phyloP scores from a whole-genome alignment of 2,113 vertebrate species.

The Chunga burmeisteri region DNA sequence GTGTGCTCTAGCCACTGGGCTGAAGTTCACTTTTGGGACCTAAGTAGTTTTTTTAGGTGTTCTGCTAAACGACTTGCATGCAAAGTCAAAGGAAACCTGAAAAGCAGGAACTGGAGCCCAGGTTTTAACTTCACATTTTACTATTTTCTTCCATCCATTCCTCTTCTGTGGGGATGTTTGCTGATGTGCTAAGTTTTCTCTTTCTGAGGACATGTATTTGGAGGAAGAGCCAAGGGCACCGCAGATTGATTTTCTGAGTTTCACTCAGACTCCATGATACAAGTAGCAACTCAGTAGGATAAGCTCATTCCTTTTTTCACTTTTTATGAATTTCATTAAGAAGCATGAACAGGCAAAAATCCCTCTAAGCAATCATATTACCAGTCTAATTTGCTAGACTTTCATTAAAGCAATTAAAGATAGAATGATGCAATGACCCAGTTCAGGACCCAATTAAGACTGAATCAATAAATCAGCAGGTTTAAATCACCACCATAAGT shows the following conservation, averaged over 20 bases:
- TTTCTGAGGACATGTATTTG: background rate
- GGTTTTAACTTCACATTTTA: background rate
- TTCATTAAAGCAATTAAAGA: slow-evolving; percentile 56
- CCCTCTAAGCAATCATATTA: slow-evolving; percentile 30
- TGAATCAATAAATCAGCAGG: slow-evolving; percentile 45
- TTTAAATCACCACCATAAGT: slow-evolving; percentile 37
- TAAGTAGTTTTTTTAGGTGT: background rate
- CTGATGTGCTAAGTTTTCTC: background rate
- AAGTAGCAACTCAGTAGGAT: slow-evolving; percentile 17
- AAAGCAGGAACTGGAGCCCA: background rate
- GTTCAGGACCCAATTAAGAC: slow-evolving; percentile 44
- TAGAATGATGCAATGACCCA: slow-evolving; percentile 28
- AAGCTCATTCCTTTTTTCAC: slow-evolving; percentile 17
- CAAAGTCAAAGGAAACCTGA: background rate
- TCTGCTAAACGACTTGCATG: background rate
- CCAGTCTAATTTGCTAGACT: slow-evolving; percentile 34
- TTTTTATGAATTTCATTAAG: slow-evolving; percentile 44
- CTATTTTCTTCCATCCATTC: background rate
- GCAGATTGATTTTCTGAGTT: slow-evolving; percentile 2
- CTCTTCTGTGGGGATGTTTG: background rate
- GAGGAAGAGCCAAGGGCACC: background rate
- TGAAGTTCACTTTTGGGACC: background rate
- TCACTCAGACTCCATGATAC: background rate
- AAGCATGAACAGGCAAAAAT: slow-evolving; percentile 20
- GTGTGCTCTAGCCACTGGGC: background rate